Evolutionary conservation across 2,888 invertebrate species (phyloP), one percentile per base, ranked within the genome.

Genomic region (Dugesia japonica): DNA sequence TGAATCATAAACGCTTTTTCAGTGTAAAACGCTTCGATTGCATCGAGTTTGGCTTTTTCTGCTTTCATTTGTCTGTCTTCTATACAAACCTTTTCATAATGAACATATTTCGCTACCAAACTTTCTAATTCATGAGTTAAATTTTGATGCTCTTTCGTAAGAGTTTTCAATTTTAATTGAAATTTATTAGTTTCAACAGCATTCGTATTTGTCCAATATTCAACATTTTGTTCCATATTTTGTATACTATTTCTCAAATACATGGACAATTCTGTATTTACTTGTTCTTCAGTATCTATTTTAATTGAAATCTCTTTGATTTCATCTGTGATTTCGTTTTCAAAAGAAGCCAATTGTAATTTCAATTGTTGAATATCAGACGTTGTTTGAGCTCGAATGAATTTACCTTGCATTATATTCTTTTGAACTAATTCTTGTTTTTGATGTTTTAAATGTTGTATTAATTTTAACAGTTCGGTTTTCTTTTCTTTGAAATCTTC

Each of bases 371-470:
- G 20, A n/a, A 56, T n/a, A n/a, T 56, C 56, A 4, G 56, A 56
- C 17, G 4, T 56, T 4, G 56, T 23, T n/a, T 56, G 4, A 7
- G 20, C 56, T 4, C 4, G 1, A 4, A 56, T 20, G 23, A 56
- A 56, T n/a, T 56, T 56, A 56, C 23, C 7, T 56, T 56, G 9
- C 56, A 56, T 56, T 13, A 7, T n/a, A 56, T 56, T 56, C n/a
- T 56, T 56, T n/a, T 56, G 56, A 56, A n/a, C 7, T 56, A 56
- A 56, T 23, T 56, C 56, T n/a, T 56, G 56, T 56, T 56, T 56
- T 23, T 56, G 56, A 23, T 56, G 56, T 7, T 23, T n/a, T n/a
- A 56, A 56, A 23, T 56, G 56, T 13, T n/a, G 56, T 1, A 56
- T 56, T 56, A 23, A 20, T 23, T n/a, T 56, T 56, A 20, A 20